Conservation (phyloP, 2,113 vertebrate species). For the Aldabrachelys gigantea region DNA sequence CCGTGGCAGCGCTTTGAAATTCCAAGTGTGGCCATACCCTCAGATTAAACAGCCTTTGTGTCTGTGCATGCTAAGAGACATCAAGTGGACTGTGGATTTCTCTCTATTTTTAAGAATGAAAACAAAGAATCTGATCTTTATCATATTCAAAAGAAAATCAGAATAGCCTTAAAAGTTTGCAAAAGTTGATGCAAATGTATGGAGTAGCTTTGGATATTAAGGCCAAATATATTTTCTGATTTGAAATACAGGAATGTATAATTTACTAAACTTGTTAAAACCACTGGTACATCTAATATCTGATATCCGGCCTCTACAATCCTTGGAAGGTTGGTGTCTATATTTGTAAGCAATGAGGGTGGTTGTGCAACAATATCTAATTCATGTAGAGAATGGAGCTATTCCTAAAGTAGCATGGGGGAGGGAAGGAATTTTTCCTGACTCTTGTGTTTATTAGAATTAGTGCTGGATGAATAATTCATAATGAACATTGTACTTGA, state of each 20-base stretch:
- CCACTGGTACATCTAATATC: not conserved
- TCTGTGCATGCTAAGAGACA: not conserved
- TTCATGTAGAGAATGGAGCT: not conserved
- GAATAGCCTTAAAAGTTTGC: not conserved
- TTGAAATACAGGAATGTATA: not conserved
- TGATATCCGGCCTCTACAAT: too few relatives aligned
- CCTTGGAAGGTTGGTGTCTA: too few relatives aligned
- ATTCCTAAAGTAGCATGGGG: not conserved
- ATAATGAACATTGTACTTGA: not conserved
- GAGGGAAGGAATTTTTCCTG: not conserved
- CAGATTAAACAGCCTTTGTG: not conserved
- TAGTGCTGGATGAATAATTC: not conserved
- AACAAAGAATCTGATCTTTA: not conserved
- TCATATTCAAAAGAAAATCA: not conserved
- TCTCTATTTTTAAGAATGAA: rapidly evolving
- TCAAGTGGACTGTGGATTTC: not conserved
- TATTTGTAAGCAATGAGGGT: too few relatives aligned
- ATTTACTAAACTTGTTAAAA: not conserved
- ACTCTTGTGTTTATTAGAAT: not conserved
- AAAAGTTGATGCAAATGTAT: not conserved
- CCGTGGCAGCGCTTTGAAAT: too few relatives aligned
- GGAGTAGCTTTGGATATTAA: not conserved
- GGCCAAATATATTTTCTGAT: not conserved
- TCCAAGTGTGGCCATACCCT: not conserved
- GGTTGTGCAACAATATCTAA: not conserved